Percentiles rank a stretch among this genome's conserved stretches.
Conservation (phyloP, 2,888 invertebrate species). For the Ceriagrion tenellum region DNA sequence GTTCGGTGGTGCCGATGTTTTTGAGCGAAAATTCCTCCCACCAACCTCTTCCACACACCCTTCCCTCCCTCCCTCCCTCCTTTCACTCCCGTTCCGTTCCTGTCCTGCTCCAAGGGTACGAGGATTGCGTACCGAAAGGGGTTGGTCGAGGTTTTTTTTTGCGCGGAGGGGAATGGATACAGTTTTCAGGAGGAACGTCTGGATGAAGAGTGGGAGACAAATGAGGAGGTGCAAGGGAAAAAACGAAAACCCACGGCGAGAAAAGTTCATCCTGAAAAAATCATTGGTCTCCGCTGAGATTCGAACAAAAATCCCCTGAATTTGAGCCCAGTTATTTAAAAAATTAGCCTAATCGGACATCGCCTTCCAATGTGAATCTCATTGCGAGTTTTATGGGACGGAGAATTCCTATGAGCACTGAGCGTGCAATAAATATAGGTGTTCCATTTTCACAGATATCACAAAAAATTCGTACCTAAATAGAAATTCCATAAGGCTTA, state of each 20-base stretch:
- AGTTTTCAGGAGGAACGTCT: not conserved
- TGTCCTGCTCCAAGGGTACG: constrained; percentile 37
- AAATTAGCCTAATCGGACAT: too few relatives aligned
- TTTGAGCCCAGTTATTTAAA: too few relatives aligned
- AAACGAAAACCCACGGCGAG: not conserved
- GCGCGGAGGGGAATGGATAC: not conserved
- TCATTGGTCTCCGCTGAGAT: too few relatives aligned
- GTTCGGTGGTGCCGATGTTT: constrained; percentile 7
- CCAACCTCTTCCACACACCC: not conserved
- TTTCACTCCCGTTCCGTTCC: not conserved
- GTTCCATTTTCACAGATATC: too few relatives aligned
- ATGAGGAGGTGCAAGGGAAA: not conserved
- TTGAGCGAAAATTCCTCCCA: not conserved
- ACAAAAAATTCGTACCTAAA: too few relatives aligned
- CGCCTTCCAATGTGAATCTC: too few relatives aligned
- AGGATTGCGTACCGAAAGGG: constrained; percentile 6
- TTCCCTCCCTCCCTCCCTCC: too few relatives aligned
- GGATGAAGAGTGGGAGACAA: not conserved
- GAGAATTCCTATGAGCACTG: too few relatives aligned
- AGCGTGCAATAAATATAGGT: too few relatives aligned
- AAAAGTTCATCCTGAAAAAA: not conserved
- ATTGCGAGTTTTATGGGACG: too few relatives aligned
- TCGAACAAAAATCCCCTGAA: too few relatives aligned
- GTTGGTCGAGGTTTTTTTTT: not conserved
- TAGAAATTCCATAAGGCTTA: too few relatives aligned